Evolutionary conservation across 92 coral and sea anemone species (phyloP).

Genomic region (Heteractis magnifica): DNA sequence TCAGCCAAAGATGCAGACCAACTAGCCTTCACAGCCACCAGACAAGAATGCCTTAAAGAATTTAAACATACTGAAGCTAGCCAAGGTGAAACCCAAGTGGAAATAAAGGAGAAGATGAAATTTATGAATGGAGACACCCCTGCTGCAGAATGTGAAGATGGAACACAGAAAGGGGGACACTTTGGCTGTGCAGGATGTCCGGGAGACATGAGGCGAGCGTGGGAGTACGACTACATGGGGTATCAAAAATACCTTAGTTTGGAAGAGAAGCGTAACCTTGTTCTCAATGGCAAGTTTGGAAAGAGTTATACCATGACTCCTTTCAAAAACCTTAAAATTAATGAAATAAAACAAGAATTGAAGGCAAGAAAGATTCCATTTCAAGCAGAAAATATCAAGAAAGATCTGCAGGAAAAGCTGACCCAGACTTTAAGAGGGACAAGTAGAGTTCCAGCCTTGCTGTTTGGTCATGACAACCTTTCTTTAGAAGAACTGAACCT

Average conservation of each 20-base stretch:
- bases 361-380: slow-evolving; percentile 15
- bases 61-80: not conserved
- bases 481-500: slow-evolving; percentile 14
- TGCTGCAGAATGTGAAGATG: slow-evolving; percentile 48
- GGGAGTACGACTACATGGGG: slow-evolving; percentile 36
- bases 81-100: not conserved
- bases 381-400: slow-evolving; percentile 2
- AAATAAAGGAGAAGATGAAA: slow-evolving; percentile 29
- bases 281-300: slow-evolving; percentile 28
- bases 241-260: slow-evolving; percentile 18
- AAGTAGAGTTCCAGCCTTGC: slow-evolving; percentile 22
- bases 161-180: slow-evolving; percentile 38
- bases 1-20: slow-evolving; percentile 44
- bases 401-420: slow-evolving; percentile 25
- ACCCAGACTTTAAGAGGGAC: slow-evolving; percentile 8
- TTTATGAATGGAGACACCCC: slow-evolving; percentile 44
- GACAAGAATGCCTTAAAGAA: slow-evolving; percentile 21
- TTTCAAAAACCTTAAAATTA: slow-evolving; percentile 34
- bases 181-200: slow-evolving; percentile 13
- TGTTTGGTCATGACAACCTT: slow-evolving; percentile 8
- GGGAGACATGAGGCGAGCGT: slow-evolving; percentile 39
- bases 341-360: slow-evolving; percentile 26
- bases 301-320: slow-evolving; percentile 19
- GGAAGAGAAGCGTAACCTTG: slow-evolving; percentile 30
- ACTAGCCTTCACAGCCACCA: slow-evolving; percentile 28